phyloP scores from a whole-genome alignment of 2,797 vertebrate genomes.

The Odontamblyopus rebecca region DNA sequence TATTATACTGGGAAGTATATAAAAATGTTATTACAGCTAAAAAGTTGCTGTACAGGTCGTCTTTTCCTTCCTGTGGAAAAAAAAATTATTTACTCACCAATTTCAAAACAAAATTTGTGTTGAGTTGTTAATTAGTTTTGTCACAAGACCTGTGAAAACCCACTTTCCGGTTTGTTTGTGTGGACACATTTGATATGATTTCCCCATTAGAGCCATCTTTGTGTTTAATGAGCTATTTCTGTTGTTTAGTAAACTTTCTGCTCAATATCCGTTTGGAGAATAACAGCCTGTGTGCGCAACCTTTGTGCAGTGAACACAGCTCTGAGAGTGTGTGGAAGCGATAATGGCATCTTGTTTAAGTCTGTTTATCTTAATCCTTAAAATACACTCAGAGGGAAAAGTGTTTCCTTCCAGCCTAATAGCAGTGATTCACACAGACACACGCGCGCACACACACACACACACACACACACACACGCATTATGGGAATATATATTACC shows the following conservation, averaged over 20 bases:
- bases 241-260: slow-evolving; percentile 30
- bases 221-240: slow-evolving; percentile 3
- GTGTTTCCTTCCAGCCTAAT: slow-evolving; percentile 81
- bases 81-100: neutral
- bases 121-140: neutral
- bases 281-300: slow-evolving; percentile 25
- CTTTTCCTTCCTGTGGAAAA: too few species aligned
- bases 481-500: neutral
- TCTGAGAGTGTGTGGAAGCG: slow-evolving; percentile 64
- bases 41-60: too few species aligned
- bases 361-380: slow-evolving; percentile 82
- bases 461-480: slow-evolving; percentile 3
- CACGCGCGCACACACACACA: slow-evolving; percentile 29
- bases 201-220: neutral
- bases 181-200: neutral
- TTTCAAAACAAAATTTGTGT: neutral
- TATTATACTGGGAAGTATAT: too few species aligned
- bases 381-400: slow-evolving; percentile 78
- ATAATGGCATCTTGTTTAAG: slow-evolving; percentile 80
- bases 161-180: neutral
- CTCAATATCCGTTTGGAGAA: slow-evolving; percentile 30
- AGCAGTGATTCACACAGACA: slow-evolving; percentile 46
- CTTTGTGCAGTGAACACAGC: slow-evolving; percentile 41
- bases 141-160: neutral
- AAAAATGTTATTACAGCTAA: too few species aligned